phyloP scores from a whole-genome alignment of 2,888 invertebrate species.

The Himalopsyche kuldschensis region DNA sequence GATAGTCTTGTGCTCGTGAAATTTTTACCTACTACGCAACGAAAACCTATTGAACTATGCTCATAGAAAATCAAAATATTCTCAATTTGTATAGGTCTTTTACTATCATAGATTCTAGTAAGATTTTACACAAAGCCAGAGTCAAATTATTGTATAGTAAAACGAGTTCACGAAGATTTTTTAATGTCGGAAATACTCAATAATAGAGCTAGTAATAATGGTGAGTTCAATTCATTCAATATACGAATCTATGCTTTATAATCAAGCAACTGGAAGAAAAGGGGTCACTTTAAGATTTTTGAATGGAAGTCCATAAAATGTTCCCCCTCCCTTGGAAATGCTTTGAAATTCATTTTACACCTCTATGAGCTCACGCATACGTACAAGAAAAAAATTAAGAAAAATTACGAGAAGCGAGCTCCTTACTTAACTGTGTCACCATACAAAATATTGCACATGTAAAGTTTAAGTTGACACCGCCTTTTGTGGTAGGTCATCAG shows the following conservation, averaged over 20 bases:
- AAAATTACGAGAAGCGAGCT: background rate
- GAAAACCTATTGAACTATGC: too few species aligned
- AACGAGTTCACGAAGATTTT: background rate
- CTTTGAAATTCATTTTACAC: background rate
- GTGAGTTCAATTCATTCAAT: background rate
- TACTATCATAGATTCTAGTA: background rate
- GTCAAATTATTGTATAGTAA: background rate
- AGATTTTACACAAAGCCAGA: background rate
- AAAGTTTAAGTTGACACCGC: too few species aligned
- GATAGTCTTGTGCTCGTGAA: too few species aligned
- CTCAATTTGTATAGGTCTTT: background rate
- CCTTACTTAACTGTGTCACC: too few species aligned
- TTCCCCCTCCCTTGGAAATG: background rate
- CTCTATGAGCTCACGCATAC: background rate
- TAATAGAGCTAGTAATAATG: background rate
- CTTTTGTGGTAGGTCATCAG: too few species aligned
- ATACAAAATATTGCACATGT: too few species aligned
- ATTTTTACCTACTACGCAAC: too few species aligned
- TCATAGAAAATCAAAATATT: background rate
- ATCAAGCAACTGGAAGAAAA: constrained; percentile 1
- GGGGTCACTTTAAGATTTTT: background rate
- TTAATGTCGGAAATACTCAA: background rate
- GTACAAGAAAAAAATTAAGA: background rate
- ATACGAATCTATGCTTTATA: background rate
- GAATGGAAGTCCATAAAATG: background rate